A percentile compares a stretch with the other conserved stretches of the same genome.
Evolutionary conservation across 2,888 invertebrate genomes (phyloP).

Genomic region (Xylophagus ater): DNA sequence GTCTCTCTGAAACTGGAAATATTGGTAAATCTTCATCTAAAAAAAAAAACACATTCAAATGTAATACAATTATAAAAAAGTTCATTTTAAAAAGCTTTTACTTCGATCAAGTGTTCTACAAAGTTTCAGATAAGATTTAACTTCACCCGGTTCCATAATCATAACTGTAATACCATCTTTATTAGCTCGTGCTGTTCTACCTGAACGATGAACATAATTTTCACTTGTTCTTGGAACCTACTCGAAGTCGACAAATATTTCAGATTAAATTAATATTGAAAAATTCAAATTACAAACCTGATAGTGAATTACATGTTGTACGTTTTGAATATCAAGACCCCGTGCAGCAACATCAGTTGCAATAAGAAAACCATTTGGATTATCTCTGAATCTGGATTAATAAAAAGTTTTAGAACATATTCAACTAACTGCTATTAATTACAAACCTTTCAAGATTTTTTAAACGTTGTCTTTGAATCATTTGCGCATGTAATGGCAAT

Average conservation of each 20-base stretch:
- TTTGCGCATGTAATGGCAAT: slow-evolving; percentile 71
- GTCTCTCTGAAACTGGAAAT: slow-evolving; percentile 62
- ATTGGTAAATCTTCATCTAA: slow-evolving; percentile 69
- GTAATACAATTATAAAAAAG: not conserved
- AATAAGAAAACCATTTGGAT: slow-evolving; percentile 63
- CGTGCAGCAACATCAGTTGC: slow-evolving; percentile 97
- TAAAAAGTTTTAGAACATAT: slow-evolving; percentile 34
- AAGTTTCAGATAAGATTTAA: slow-evolving; percentile 64
- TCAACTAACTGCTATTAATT: slow-evolving; percentile 4
- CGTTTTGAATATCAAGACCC: slow-evolving; percentile 87
- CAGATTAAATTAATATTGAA: no score
- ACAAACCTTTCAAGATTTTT: slow-evolving; percentile 83
- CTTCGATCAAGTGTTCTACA: slow-evolving; percentile 76
- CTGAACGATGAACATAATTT: slow-evolving; percentile 94
- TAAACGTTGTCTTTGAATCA: slow-evolving; percentile 88
- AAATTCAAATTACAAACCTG: slow-evolving; percentile 45
- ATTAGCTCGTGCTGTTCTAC: slow-evolving; percentile 85
- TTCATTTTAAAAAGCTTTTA: slow-evolving; percentile 41
- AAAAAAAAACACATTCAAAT: slow-evolving; percentile 21
- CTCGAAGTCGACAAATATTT: no score
- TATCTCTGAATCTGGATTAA: slow-evolving; percentile 52
- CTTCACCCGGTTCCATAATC: slow-evolving; percentile 81
- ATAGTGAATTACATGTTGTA: slow-evolving; percentile 94
- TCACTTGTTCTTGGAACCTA: slow-evolving; percentile 87
- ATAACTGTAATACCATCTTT: slow-evolving; percentile 84